These are phyloP conservation scores for Anarsia innoxiella DNA, from an alignment of 2,888 invertebrate species.

Conservation along the genomic window DNA sequence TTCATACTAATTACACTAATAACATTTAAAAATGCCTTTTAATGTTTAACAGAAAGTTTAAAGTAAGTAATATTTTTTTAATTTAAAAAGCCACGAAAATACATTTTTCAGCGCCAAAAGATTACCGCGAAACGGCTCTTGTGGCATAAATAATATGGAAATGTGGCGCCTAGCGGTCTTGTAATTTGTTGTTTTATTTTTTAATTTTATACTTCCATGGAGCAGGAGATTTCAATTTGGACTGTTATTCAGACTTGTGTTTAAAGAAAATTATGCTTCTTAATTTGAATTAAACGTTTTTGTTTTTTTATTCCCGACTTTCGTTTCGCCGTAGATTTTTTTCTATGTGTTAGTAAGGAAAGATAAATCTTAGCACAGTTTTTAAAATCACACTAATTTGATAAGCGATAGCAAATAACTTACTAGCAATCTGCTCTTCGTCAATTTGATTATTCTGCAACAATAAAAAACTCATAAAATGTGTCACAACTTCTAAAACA, in stretches of 20 bases:
- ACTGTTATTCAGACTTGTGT: background rate
- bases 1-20: too few relatives aligned
- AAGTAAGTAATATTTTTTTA: too few relatives aligned
- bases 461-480: conserved; percentile 16
- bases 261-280: background rate
- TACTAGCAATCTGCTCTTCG: conserved; percentile 69
- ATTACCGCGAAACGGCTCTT: conserved; percentile 5
- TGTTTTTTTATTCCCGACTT: too few relatives aligned
- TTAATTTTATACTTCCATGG: conserved; percentile 3
- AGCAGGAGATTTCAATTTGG: conserved; percentile 3
- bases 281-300: conserved; percentile 1
- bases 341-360: too few relatives aligned
- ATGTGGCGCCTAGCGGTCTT: conserved; percentile 10
- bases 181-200: conserved; percentile 13
- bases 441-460: conserved; percentile 57
- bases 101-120: conserved; percentile 2
- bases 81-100: too few relatives aligned
- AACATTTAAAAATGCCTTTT: too few relatives aligned
- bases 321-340: too few relatives aligned
- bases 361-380: too few relatives aligned
- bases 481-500: conserved; percentile 11
- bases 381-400: too few relatives aligned
- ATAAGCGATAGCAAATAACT: too few relatives aligned
- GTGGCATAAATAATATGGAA: conserved; percentile 8
- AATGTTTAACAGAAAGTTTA: too few relatives aligned